Evolutionary conservation across 2,113 vertebrate species (phyloP), one percentile per base, ranked within the genome.

Genomic region (Myiopsitta monachus): DNA sequence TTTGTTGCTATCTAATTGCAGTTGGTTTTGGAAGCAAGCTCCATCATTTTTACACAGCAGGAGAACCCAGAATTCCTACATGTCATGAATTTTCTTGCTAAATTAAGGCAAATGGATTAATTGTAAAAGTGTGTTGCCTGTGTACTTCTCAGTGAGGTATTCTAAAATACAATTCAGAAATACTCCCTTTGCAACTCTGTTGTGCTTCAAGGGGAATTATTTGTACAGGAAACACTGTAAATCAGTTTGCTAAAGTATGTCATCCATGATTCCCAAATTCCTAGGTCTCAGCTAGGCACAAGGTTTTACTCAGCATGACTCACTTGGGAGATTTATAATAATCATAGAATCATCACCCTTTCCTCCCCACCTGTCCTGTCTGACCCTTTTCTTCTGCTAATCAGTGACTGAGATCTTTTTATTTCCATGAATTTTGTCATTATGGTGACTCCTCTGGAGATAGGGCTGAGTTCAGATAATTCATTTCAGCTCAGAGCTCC

Each of bases 361-460:
- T 95, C 66, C 62, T 93, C n/a, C 46, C 55, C 62, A 73, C 70
- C 86, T 54, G 66, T 93, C 88, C 62, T 92, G 57, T 54, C 80
- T 92, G 66, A 38, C 62, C 54, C 41, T 68, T 54, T 96, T 72
- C 62, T 94, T n/a, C 8, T 3, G 31, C 69, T 94, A 85, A 94
- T 93, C 80, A 73, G 57, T 54, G 49, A 57, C 75, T 77, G 88
- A 94, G 67, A 73, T 92, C 74, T 64, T 95, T 93, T 92, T 87
- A 91, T 94, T 96, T 89, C 74, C 66, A 44, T 89, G 87, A 73
- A n/a, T 93, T 76, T 84, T 95, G 80, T 91, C 86, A 79, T 94
- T 24, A 9, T 79, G 62, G 36, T 75, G 86, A 86, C 90, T 96
- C 47, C 79, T 94, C 68, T 84, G 55, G 88, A 95, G 76, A 47